phyloP scores from a whole-genome alignment of 2,888 invertebrate genomes.

The Caenorhabditis virilis region DNA sequence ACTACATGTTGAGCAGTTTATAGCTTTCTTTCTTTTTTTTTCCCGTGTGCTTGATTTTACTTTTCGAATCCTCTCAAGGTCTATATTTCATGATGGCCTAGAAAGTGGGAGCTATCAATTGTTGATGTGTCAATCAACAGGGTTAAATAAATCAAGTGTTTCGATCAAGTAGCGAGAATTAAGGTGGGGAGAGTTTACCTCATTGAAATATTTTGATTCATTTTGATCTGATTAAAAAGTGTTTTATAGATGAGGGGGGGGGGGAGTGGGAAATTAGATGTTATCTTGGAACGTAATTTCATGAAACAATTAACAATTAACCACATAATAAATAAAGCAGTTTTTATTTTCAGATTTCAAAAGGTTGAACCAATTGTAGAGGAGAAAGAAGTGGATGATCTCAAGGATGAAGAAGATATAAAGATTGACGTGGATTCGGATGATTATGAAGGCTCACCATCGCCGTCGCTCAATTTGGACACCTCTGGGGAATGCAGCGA shows the following conservation, averaged over 20 bases:
- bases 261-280: too few relatives aligned
- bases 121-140: too few relatives aligned
- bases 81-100: background rate
- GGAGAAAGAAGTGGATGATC: background rate
- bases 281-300: too few relatives aligned
- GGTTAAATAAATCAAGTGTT: background rate
- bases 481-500: constrained; percentile 12
- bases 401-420: constrained; percentile 11
- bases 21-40: background rate
- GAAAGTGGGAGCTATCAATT: background rate
- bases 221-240: constrained; percentile 1
- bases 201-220: background rate
- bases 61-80: background rate
- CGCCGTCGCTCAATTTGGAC: constrained; percentile 29
- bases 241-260: too few relatives aligned
- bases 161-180: too few relatives aligned
- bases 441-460: constrained; percentile 18
- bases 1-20: background rate
- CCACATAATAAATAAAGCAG: too few relatives aligned
- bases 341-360: too few relatives aligned
- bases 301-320: too few relatives aligned
- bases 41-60: background rate
- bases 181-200: background rate
- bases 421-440: constrained; percentile 29
- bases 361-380: too few relatives aligned